These are phyloP conservation scores for Coptodon rendalli DNA, from an alignment of 2,113 vertebrate species.

Conservation along the genomic window DNA sequence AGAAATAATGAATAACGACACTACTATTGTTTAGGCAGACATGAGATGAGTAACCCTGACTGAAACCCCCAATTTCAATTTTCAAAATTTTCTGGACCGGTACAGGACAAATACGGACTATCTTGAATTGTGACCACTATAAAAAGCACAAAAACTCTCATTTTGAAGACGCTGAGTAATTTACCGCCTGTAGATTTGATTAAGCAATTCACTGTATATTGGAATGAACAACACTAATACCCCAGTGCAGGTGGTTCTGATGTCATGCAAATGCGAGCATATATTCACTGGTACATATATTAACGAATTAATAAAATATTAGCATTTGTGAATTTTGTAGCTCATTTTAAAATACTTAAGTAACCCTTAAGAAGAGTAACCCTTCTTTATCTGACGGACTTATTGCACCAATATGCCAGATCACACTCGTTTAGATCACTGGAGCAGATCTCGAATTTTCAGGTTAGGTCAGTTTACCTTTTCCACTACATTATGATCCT, in stretches of 20 bases:
- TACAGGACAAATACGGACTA: background rate
- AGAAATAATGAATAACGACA: background rate
- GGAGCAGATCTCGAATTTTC: background rate
- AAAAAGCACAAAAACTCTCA: background rate
- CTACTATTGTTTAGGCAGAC: background rate
- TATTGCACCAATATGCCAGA: background rate
- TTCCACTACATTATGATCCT: background rate
- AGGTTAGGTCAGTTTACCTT: fast-evolving
- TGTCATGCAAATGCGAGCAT: background rate
- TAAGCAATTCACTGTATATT: background rate
- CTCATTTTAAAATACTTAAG: background rate
- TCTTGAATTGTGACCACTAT: background rate
- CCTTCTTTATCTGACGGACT: background rate
- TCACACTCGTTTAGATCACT: background rate
- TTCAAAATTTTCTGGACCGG: background rate
- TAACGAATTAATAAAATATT: background rate
- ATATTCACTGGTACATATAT: background rate
- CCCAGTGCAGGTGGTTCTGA: fast-evolving
- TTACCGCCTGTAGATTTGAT: background rate
- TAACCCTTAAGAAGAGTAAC: background rate
- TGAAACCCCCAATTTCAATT: background rate
- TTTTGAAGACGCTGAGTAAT: background rate
- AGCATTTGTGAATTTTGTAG: background rate
- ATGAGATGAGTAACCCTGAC: background rate
- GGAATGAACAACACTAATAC: background rate